These are phyloP conservation scores for Mesorhabditis sp. DNA, from an alignment of 2,888 invertebrate species.

Conservation along the genomic window DNA sequence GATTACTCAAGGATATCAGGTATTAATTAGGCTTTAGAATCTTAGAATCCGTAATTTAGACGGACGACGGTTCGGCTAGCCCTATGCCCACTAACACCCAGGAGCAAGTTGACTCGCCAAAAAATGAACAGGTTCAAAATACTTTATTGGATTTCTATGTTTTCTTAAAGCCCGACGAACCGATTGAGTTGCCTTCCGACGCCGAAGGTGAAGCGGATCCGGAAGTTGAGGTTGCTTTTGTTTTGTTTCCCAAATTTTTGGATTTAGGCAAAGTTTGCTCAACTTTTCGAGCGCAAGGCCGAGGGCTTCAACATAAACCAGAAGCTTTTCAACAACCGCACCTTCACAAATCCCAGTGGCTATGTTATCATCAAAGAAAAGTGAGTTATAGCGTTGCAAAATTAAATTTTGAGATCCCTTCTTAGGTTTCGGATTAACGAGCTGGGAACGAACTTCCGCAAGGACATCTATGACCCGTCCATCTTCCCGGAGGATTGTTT, in stretches of 20 bases:
- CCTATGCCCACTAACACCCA: background rate
- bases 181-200: background rate
- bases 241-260: background rate
- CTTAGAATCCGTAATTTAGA: background rate
- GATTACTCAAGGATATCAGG: background rate
- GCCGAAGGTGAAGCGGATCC: background rate
- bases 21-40: background rate
- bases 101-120: background rate
- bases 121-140: background rate
- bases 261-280: conserved; percentile 2
- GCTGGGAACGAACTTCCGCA: background rate
- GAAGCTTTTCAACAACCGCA: background rate
- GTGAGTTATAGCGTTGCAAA: background rate
- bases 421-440: background rate
- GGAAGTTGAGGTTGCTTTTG: conserved; percentile 1
- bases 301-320: background rate
- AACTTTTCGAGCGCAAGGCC: background rate
- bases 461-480: background rate
- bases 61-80: background rate
- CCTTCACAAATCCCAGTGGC: background rate
- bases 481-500: conserved; percentile 4
- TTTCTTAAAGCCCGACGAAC: background rate
- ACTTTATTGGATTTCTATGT: background rate
- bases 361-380: conserved; percentile 1
- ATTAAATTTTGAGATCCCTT: background rate